Conservation (phyloP, 1,140 invertebrate species). For the Sogatella furcifera region DNA sequence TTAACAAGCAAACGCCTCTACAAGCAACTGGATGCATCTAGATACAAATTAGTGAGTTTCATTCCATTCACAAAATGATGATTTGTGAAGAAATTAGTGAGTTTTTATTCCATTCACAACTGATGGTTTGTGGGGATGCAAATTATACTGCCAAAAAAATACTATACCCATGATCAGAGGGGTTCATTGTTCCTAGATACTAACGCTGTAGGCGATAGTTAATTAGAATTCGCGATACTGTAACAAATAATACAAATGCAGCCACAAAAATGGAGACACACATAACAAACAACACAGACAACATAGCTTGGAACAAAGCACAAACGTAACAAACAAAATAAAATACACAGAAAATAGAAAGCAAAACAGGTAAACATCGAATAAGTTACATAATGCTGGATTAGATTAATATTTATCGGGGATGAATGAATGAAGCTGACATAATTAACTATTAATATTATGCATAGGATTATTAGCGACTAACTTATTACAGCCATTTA, state of each 20-base stretch:
- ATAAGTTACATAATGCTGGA: too few relatives aligned
- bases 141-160: background rate
- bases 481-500: too few relatives aligned
- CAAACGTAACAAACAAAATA: background rate
- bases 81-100: background rate
- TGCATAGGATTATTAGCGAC: too few relatives aligned
- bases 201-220: constrained; percentile 7
- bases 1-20: background rate
- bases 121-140: background rate
- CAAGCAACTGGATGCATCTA: background rate
- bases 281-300: background rate
- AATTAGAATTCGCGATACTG: constrained; percentile 6
- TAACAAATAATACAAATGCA: constrained; percentile 13
- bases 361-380: background rate
- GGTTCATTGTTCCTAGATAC: constrained; percentile 47
- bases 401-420: too few relatives aligned
- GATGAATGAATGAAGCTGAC: too few relatives aligned
- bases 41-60: background rate
- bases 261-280: constrained; percentile 2
- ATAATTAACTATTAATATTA: too few relatives aligned
- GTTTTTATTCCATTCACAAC: background rate
- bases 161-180: constrained; percentile 65
- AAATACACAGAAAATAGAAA: constrained; percentile 1
- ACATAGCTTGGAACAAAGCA: too few relatives aligned
- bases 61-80: background rate